phyloP scores from a whole-genome alignment of 1,140 invertebrate genomes.

The Hyposmocoma kahamanoa region DNA sequence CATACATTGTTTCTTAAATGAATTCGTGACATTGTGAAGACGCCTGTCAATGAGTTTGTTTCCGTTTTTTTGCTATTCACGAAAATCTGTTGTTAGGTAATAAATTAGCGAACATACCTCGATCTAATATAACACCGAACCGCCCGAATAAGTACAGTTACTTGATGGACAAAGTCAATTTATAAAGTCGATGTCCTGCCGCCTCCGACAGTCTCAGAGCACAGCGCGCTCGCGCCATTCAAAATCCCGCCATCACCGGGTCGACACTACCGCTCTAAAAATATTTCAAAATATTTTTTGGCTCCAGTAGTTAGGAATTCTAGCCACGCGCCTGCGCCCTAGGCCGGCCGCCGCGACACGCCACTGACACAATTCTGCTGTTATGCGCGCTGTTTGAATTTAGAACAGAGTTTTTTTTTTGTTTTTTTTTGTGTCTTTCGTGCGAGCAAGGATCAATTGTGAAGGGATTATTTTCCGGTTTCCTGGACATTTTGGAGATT shows the following conservation, averaged over 20 bases:
- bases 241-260: slow-evolving; percentile 39
- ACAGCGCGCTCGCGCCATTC: slow-evolving; percentile 48
- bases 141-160: slow-evolving; percentile 38
- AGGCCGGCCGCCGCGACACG: slow-evolving; percentile 57
- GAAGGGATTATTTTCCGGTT: slow-evolving; percentile 10
- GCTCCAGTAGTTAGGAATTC: slow-evolving; percentile 42
- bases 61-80: too few species aligned
- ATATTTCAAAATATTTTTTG: slow-evolving; percentile 48
- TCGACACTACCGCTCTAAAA: slow-evolving; percentile 43
- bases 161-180: slow-evolving; percentile 57
- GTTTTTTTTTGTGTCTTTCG: slow-evolving; percentile 47
- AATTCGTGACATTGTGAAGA: too few species aligned
- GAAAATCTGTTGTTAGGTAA: background rate
- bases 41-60: too few species aligned
- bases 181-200: slow-evolving; percentile 69
- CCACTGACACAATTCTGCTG: slow-evolving; percentile 69
- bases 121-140: background rate
- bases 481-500: slow-evolving; percentile 26
- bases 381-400: slow-evolving; percentile 66
- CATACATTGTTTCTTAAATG: background rate
- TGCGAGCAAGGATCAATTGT: slow-evolving; percentile 31
- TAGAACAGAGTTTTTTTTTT: slow-evolving; percentile 52
- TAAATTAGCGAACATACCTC: background rate
- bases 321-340: slow-evolving; percentile 42
- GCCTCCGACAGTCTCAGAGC: slow-evolving; percentile 56